A percentile compares a stretch with the other conserved stretches of the same genome.
Conservation (phyloP, 2,888 invertebrate species). For the Stomorhina lunata region DNA sequence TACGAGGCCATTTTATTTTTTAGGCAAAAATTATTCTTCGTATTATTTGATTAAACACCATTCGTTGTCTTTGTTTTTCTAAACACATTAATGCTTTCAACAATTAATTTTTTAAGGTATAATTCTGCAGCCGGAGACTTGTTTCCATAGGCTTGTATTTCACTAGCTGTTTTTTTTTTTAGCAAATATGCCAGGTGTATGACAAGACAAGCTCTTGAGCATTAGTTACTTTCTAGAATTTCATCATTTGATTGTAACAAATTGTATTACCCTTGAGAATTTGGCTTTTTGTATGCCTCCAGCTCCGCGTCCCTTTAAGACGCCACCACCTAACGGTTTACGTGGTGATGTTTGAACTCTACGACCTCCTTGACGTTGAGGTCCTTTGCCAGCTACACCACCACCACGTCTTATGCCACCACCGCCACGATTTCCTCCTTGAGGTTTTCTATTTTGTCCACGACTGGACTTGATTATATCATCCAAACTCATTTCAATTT, state of each 20-base stretch:
- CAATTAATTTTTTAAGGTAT: constrained; percentile 38
- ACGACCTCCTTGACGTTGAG: constrained; percentile 79
- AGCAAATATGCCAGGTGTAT: constrained; percentile 52
- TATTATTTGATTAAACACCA: constrained; percentile 5
- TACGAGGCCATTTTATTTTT: constrained; percentile 57
- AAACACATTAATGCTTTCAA: background rate
- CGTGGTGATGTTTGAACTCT: constrained; percentile 83
- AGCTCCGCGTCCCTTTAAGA: constrained; percentile 86
- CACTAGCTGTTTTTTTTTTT: no score
- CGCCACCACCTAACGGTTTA: constrained; percentile 77
- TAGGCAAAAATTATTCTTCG: constrained; percentile 1
- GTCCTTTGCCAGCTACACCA: constrained; percentile 76
- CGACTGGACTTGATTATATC: constrained; percentile 96
- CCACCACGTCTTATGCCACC: constrained; percentile 80
- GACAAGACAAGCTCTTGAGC: constrained; percentile 32
- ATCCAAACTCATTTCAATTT: constrained; percentile 98
- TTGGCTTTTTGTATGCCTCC: constrained; percentile 81
- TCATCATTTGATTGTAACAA: no score
- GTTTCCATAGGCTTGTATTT: constrained; percentile 45
- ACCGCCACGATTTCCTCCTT: constrained; percentile 80
- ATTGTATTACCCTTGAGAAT: constrained; percentile 78
- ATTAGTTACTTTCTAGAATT: constrained; percentile 52
- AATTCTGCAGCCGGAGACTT: constrained; percentile 62
- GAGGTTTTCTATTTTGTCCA: constrained; percentile 80
- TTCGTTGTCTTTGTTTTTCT: background rate